Base-by-base conservation (phyloP, 1,140 invertebrate genomes). In the Procambarus virginalis region DNA sequence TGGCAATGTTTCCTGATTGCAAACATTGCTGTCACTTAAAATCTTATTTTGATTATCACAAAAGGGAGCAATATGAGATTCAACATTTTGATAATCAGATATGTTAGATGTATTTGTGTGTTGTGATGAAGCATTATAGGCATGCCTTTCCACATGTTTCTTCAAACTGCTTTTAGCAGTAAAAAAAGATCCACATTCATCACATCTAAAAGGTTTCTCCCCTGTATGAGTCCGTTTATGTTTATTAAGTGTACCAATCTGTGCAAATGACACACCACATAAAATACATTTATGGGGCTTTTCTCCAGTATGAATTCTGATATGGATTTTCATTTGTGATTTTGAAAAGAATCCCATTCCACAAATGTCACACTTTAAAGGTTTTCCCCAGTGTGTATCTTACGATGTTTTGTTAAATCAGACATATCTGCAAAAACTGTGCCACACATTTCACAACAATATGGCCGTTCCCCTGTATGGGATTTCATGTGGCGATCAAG, bases 201-300 rank as follows among this genome's bases (percentile, higher is more conserved):
- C 76, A 64, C 84, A 86, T 20, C 51, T n/a, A n/a, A 86, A 86
- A n/a, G 84, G 84, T 78, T 86, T 86, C 20, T 84, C 82, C 34
- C 82, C 82, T 12, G 82, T 73, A n/a, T 86, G 84, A n/a, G 75
- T 86, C n/a, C 58, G 34, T 76, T 77, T 79, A 58, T 86, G 84
- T 64, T 78, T 78, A 20, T 86, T 86, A 14, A 86, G 76, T 10
- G 48, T 86, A 14, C 84, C 60, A n/a, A 64, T 78, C 51, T 78
- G 75, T 20, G 84, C 58, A 58, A 86, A 86, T 22, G 55, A 45
- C 14, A 64, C 75, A n/a, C 76, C 55, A 68, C 84, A 86, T 8
- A 79, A 9, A 48, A 20, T 22, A 49, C 84, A 86, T 45, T n/a
- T 34, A 51, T 64, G 75, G 3, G 84, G 84, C 20, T 79, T 86